Percentiles rank a stretch among this genome's conserved stretches.
Evolutionary conservation across 2,113 vertebrate genomes (phyloP).

Genomic region (Coturnix japonica): DNA sequence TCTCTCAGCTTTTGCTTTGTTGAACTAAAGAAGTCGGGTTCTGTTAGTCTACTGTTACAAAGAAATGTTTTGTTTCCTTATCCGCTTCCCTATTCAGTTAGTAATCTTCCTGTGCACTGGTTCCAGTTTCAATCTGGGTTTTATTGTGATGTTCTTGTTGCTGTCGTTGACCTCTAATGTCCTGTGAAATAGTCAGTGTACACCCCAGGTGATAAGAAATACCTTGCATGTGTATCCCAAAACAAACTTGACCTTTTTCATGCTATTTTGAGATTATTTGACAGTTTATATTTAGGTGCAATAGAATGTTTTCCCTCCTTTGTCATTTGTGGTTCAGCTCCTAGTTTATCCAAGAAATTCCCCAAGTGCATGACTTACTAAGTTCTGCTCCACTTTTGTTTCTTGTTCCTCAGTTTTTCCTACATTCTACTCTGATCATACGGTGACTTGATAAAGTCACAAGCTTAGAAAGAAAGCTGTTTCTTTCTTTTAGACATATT

Average conservation of each 20-base stretch:
- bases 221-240: not conserved
- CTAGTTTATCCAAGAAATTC: not conserved
- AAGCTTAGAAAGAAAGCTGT: too few relatives aligned
- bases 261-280: not conserved
- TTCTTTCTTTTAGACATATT: not conserved
- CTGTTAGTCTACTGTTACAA: not conserved
- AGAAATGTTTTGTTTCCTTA: not conserved
- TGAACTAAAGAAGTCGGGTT: not conserved
- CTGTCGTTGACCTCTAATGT: not conserved
- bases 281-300: not conserved
- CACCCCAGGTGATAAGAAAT: not conserved
- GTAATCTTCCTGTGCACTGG: not conserved
- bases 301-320: not conserved
- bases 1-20: not conserved
- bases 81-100: not conserved
- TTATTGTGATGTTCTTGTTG: not conserved
- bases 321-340: not conserved
- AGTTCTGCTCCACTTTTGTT: not conserved
- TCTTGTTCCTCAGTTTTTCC: not conserved
- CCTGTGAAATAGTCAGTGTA: not conserved
- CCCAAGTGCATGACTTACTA: not conserved
- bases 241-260: not conserved
- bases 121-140: not conserved
- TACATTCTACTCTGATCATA: not conserved
- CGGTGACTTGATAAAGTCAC: not conserved